phyloP scores from a whole-genome alignment of 30 jellyfish, hydroid and myxozoan genomes.

The Pseudorhiza aurosa region DNA sequence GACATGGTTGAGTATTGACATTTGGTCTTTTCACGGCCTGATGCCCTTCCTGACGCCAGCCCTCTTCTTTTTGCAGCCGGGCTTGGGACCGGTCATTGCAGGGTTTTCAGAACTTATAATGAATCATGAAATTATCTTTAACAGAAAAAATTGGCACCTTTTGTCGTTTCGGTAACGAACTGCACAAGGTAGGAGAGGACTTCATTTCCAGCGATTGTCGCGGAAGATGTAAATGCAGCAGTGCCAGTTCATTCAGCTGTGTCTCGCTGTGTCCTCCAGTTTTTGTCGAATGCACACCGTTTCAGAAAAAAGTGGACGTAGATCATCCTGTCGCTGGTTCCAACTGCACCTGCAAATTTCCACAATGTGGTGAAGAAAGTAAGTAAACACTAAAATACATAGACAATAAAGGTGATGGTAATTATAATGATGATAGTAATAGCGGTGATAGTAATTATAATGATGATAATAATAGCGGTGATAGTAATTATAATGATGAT shows the following conservation, averaged over 20 bases:
- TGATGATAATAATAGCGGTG: no score
- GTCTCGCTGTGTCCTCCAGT: constrained; percentile 84
- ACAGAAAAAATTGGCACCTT: neutral
- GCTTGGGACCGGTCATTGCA: no score
- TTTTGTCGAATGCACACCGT: constrained; percentile 13
- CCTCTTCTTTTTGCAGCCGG: no score
- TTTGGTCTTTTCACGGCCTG: no score
- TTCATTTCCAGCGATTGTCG: constrained; percentile 43
- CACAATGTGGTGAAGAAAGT: constrained; percentile 34
- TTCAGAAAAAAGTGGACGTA: constrained; percentile 3
- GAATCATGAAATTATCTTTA: no score
- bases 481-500: no score
- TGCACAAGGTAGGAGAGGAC: constrained; percentile 32
- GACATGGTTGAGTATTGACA: no score
- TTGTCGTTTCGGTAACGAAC: constrained; percentile 25
- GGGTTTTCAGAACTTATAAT: no score
- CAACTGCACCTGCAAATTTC: constrained; percentile 42
- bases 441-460: no score
- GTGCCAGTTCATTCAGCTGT: constrained; percentile 14
- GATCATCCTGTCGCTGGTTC: constrained; percentile 34
- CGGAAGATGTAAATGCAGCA: constrained; percentile 60
- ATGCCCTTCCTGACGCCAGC: no score
- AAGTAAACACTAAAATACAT: no score
- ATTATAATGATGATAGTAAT: no score
- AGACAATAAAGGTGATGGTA: neutral